Evolutionary conservation across 1,140 invertebrate genomes (phyloP), one percentile per base, ranked within the genome.

Genomic region (Proctacanthus coquilletti): DNA sequence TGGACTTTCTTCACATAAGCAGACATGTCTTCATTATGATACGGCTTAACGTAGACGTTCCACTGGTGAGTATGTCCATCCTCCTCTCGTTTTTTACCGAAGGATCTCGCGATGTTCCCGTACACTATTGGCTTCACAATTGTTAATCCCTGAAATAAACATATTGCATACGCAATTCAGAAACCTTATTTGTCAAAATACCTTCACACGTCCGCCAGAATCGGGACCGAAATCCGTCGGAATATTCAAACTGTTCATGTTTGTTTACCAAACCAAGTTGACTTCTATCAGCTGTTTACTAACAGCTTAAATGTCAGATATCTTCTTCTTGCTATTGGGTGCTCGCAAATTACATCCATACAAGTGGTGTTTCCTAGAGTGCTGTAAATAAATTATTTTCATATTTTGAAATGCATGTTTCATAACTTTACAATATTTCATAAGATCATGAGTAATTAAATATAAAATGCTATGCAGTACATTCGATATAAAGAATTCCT

Each of bases 41-140:
- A 98, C 0, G 95, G 88, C 59, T 95, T 95, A 0, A 98, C 70
- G 61, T 97, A 98, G 3, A 98, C 87, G 13, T 88, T 96, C 96
- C 95, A 98, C 49, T 95, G 80, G 70, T 99, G 96, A 1, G 96
- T 98, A 52, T 98, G 95, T 1, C 93, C 92, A 70, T 98, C 93
- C 62, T 93, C 88, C 55, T 96, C 91, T n/a, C 93, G 70, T 62
- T 98, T 98, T 50, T 94, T 88, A 1, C 91, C 91, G 68, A 98
- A 95, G 56, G 91, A 92, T 42, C 85, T 66, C 0, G 95, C 89
- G 39, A 92, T 71, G 58, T 98, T 98, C 3, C 95, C 96, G 64
- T 94, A 98, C 4, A 99, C 79, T 53, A 99, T 84, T 13, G 94
- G 89, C 56, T 98, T 98, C 0, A 97, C 74, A 45, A 98, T 82